These are phyloP conservation scores for Cinclus cinclus DNA, from an alignment of 2,113 vertebrate species.

Conservation along the genomic window DNA sequence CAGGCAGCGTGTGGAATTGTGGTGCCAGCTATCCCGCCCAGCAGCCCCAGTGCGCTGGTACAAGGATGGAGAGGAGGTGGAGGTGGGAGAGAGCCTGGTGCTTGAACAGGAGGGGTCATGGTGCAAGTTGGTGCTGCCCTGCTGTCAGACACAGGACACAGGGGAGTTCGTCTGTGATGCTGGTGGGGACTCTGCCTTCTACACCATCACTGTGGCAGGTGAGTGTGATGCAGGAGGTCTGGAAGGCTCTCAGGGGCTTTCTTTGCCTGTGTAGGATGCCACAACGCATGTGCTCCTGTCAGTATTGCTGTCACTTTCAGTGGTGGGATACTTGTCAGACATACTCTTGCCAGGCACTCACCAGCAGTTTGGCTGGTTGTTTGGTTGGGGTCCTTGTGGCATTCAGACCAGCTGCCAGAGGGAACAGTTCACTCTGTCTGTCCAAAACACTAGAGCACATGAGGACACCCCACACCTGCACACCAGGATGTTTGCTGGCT, in stretches of 20 bases:
- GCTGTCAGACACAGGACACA: constrained; percentile 77
- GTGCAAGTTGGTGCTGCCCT: constrained; percentile 84
- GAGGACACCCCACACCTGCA: background rate
- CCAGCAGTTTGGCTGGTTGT: background rate
- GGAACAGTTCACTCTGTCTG: background rate
- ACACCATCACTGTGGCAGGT: constrained; percentile 91
- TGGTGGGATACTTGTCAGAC: background rate
- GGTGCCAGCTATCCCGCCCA: constrained; percentile 85
- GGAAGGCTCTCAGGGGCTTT: background rate
- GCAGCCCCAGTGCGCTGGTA: constrained; percentile 83
- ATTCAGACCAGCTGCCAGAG: background rate
- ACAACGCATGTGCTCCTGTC: rapidly evolving
- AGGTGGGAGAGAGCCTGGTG: constrained; percentile 72
- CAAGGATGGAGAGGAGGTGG: constrained; percentile 87
- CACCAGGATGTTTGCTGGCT: background rate
- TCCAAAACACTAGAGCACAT: rapidly evolving
- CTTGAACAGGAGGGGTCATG: constrained; percentile 82
- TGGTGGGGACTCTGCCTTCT: constrained; percentile 85
- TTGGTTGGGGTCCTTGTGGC: background rate
- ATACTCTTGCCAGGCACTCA: background rate
- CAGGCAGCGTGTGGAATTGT: constrained; percentile 84
- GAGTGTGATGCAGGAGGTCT: background rate
- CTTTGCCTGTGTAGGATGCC: background rate
- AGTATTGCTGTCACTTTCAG: background rate
- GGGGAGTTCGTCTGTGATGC: constrained; percentile 91